Evolutionary conservation across 2,888 invertebrate genomes (phyloP).

Genomic region (Perizoma affinitatum): DNA sequence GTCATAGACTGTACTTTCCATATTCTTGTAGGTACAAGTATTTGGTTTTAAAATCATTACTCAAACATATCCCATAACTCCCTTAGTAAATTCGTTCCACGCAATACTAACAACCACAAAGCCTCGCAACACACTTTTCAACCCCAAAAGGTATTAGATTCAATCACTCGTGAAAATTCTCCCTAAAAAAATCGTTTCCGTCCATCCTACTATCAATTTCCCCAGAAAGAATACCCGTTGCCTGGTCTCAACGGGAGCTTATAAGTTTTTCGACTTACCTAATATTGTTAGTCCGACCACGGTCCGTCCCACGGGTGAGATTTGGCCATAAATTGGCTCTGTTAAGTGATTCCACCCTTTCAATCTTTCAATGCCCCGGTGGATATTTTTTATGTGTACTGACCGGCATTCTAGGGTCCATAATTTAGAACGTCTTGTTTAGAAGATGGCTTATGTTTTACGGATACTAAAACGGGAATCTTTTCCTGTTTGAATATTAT

Average conservation of each 20-base stretch:
- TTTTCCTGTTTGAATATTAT: background rate
- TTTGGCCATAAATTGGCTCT: slow-evolving; percentile 78
- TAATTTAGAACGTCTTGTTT: slow-evolving; percentile 48
- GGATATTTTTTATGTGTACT: slow-evolving; percentile 68
- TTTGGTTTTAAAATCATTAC: too few species aligned
- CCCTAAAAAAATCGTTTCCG: slow-evolving; percentile 35
- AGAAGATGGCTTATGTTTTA: slow-evolving; percentile 34
- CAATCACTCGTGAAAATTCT: slow-evolving; percentile 39
- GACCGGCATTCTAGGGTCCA: slow-evolving; percentile 51
- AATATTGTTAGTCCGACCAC: slow-evolving; percentile 82
- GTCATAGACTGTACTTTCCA: too few species aligned
- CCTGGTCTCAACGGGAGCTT: slow-evolving; percentile 49
- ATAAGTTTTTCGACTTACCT: slow-evolving; percentile 71
- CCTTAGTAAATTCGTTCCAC: background rate
- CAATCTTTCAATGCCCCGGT: slow-evolving; percentile 80
- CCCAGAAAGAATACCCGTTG: slow-evolving; percentile 51
- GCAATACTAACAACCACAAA: slow-evolving; percentile 13
- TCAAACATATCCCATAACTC: slow-evolving; percentile 8
- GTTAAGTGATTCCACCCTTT: slow-evolving; percentile 81
- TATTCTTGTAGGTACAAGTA: too few species aligned
- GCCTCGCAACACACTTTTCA: slow-evolving; percentile 24
- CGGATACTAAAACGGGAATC: background rate
- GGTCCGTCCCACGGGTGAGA: slow-evolving; percentile 76
- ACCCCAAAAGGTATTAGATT: slow-evolving; percentile 31
- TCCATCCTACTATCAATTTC: slow-evolving; percentile 47